Conservation (phyloP, 2,888 invertebrate genomes). For the Calliopum simillimum region DNA sequence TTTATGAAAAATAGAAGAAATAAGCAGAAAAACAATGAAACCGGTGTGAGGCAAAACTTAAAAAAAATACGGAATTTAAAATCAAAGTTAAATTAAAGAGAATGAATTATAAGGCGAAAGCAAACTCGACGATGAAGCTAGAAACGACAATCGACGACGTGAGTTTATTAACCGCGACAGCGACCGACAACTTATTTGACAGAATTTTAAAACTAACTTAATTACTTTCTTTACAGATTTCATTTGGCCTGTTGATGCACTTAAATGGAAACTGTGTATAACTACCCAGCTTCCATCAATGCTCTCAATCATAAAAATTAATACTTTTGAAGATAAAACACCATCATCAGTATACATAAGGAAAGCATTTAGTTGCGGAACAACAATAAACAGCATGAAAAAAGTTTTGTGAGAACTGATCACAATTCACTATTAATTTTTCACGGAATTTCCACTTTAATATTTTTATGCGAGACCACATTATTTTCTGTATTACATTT, state of each 20-base stretch:
- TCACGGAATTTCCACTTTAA: background rate
- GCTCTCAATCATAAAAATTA: too few relatives aligned
- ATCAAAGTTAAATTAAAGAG: slow-evolving; percentile 16
- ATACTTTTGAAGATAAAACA: too few relatives aligned
- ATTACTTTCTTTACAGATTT: too few relatives aligned
- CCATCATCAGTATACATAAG: too few relatives aligned
- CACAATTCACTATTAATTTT: background rate
- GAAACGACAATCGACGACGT: slow-evolving; percentile 14
- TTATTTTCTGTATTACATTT: background rate
- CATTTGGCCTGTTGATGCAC: too few relatives aligned
- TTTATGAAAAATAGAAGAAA: slow-evolving; percentile 33
- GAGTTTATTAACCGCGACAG: slow-evolving; percentile 35
- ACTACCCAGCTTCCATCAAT: too few relatives aligned
- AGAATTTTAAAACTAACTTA: too few relatives aligned
- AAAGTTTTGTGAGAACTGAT: background rate
- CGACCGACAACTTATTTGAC: background rate
- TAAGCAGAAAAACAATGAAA: slow-evolving; percentile 43
- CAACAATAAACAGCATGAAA: too few relatives aligned
- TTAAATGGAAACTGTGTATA: too few relatives aligned
- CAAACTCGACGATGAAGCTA: slow-evolving; percentile 24
- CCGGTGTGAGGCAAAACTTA: slow-evolving; percentile 37
- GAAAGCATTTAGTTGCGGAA: too few relatives aligned
- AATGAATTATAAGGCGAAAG: slow-evolving; percentile 25
- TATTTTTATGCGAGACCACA: background rate
- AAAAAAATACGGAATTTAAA: slow-evolving; percentile 7